Base-by-base conservation (phyloP, 2,797 vertebrate species). In the Lagocephalus sceleratus region DNA sequence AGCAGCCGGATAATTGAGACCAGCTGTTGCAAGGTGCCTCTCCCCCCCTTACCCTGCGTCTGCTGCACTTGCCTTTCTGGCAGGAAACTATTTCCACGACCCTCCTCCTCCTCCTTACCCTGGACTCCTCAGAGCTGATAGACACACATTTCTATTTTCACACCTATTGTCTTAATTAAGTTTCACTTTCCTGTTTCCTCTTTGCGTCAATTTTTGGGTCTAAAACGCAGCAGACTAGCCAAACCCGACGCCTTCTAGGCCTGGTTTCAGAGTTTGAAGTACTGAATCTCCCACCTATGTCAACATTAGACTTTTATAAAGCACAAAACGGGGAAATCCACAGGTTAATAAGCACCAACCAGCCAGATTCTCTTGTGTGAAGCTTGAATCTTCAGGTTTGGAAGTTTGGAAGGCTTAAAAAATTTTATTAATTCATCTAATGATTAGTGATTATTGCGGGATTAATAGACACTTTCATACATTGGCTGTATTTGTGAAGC, bases 1-100 rank as follows among this genome's bases (percentile, higher is more conserved):
- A 65, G 76, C 69, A 71, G 62, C 82, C 78, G 75, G 85, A 87
- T 91, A 91, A 92, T 90, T 90, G 89, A 87, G 89, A 89, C 81
- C 90, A 92, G 91, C 90, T 92, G 91, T 89, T 91, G 90, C 86
- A 91, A 92, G 91, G 91, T 92, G 90, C 90, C 89, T 88, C 89
- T 87, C 78, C 69, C 76, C 77, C 79, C 54, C 26, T 67, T 77
- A 58, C 78, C 63, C 71, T 57, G 19, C n/a, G n/a, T n/a, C 61
- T 57, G 65, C 82, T 89, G 88, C 89, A 91, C 90, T 92, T 91
- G 88, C 84, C 70, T 89, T 81, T 79, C 75, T 82, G 75, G n/a
- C 76, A 67, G 61, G 73, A 59, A 71, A 65, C 61, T 71, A 58
- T 76, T 74, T 68, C 44, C 29, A 29, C 29, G 9, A 29, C 29